phyloP scores from a whole-genome alignment of 1,140 invertebrate species.

The Diploscapter pachys region DNA sequence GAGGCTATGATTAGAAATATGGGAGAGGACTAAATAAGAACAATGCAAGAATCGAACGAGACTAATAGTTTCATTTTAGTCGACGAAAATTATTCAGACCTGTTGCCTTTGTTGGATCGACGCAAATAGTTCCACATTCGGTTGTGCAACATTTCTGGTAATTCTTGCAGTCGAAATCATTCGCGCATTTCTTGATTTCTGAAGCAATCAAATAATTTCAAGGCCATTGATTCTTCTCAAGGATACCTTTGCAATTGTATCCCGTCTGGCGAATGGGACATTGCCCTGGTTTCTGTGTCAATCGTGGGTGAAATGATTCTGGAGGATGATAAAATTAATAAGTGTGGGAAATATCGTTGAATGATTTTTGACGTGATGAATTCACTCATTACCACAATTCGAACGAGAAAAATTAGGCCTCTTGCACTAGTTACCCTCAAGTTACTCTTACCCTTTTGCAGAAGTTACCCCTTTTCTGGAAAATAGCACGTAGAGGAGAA shows the following conservation, averaged over 20 bases:
- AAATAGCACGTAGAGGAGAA: no score
- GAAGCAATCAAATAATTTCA: background rate
- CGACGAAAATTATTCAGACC: slow-evolving; percentile 5
- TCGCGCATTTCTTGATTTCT: slow-evolving; percentile 13
- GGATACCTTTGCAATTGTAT: slow-evolving; percentile 13
- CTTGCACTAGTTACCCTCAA: no score
- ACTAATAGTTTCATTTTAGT: no score
- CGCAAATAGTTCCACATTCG: slow-evolving; percentile 39
- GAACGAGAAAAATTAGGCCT: no score
- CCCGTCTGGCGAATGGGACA: slow-evolving; percentile 1
- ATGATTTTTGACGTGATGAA: no score
- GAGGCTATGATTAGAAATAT: background rate
- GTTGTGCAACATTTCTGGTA: slow-evolving; percentile 42
- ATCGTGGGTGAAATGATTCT: slow-evolving; percentile 11
- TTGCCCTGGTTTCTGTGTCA: slow-evolving; percentile 10
- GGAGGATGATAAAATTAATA: background rate
- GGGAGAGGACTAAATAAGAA: no score
- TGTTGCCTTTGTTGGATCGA: slow-evolving; percentile 38
- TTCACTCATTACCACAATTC: no score
- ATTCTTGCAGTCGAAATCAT: slow-evolving; percentile 39
- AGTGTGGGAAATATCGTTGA: no score
- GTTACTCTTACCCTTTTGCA: no score
- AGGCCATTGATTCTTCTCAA: background rate
- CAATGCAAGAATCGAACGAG: no score
- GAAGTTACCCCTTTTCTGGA: no score